Evolutionary conservation across 2,113 vertebrate genomes (phyloP).

Genomic region (Pogona vitticeps): DNA sequence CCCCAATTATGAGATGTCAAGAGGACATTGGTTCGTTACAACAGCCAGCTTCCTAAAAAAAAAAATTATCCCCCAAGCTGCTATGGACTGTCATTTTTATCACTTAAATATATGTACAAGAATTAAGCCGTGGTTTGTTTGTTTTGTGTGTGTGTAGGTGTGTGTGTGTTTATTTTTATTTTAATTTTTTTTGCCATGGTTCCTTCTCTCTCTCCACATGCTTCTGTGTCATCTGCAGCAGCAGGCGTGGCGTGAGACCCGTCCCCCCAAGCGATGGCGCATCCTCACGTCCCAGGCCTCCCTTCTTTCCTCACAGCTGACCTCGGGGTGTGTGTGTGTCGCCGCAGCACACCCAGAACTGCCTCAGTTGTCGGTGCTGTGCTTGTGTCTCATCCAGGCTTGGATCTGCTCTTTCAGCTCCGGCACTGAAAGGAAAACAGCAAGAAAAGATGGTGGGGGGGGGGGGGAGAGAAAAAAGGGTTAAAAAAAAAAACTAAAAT

Average conservation of each 20-base stretch:
- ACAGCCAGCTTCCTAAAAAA: conserved; percentile 63
- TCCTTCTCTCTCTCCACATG: conserved; percentile 35
- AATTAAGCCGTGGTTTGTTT: conserved; percentile 54
- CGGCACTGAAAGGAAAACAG: conserved; percentile 80
- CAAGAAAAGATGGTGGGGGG: not conserved
- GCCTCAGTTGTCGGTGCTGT: conserved; percentile 81
- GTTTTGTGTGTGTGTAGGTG: not conserved
- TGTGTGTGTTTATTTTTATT: not conserved
- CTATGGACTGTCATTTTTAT: conserved; percentile 67
- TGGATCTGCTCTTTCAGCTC: conserved; percentile 96
- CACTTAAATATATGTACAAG: conserved; percentile 87
- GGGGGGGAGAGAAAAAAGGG: too few species aligned
- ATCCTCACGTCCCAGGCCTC: not conserved
- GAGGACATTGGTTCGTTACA: conserved; percentile 67
- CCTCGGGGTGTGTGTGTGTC: conserved; percentile 2
- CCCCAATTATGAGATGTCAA: conserved; percentile 58
- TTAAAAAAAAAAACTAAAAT: too few species aligned
- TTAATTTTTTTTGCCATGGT: not conserved
- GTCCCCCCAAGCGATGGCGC: conserved; percentile 27
- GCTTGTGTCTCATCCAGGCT: conserved; percentile 97
- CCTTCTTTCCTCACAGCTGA: conserved; percentile 30
- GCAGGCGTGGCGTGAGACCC: conserved; percentile 32
- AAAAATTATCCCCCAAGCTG: conserved; percentile 63
- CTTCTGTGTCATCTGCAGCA: conserved; percentile 31
- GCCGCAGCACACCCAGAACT: not conserved